Base-by-base conservation (phyloP, 2,888 invertebrate species). In the Pelosia muscerda region DNA sequence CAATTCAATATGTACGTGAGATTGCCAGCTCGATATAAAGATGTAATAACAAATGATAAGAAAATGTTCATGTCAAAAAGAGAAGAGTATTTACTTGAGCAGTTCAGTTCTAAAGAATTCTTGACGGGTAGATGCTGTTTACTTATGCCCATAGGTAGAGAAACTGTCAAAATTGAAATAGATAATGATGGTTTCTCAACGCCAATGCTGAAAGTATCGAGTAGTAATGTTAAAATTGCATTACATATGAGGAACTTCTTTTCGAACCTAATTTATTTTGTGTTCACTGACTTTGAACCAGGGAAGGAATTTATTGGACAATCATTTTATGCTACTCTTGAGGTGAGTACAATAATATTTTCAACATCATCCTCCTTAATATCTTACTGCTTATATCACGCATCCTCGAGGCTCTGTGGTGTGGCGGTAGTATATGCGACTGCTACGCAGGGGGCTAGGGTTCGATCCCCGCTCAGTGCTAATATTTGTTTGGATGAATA, bases 211-310 rank as follows among this genome's bases (percentile, higher is more conserved):
- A 90, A 84, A 73, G 67, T 94, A 0, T 78, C 84, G 0, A 79
- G 91, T 73, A 53, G 60, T 4, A 87, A 92, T 82, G 56, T 86
- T 9, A 76, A 79, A 56, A 72, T 86, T 53, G 86, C 87, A 31
- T 77, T 84, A 10, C 79, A 87, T 75, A 77, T 94, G 2, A 85
- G 90, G 34, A 90, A 90, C 70, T 92, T 91, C 67, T 87, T 92
- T 42, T 84, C 90, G 0, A 83, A 84, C 65, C 70, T 93, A 38
- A 73, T 91, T 23, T 85, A 90, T 73, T 77, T 81, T 56, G 76
- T 86, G 49, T 84, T 83, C 71, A 61, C 71, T 49, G 68, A 71
- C 9, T 76, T 70, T 58, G 67, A 66, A 42, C 71, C 80, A 2
- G 81, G 74, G 5, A 83, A 78, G 19, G 84, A 87, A 65, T 89